These are phyloP conservation scores for Vanacampus margaritifer DNA, from an alignment of 2,113 vertebrate genomes.

Conservation along the genomic window DNA sequence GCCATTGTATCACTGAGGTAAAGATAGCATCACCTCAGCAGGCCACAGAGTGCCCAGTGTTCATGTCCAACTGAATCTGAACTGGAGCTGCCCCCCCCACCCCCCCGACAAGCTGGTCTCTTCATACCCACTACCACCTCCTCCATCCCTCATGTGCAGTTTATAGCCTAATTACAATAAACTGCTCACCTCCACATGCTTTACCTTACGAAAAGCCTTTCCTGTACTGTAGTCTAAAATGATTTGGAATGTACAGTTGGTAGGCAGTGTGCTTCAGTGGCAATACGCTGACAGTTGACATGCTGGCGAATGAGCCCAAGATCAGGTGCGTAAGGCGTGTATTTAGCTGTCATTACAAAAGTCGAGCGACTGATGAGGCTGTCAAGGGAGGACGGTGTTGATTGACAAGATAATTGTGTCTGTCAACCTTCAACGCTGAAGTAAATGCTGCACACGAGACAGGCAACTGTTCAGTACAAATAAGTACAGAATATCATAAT, in stretches of 20 bases:
- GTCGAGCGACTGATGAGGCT: conserved; percentile 21
- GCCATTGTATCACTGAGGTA: conserved; percentile 55
- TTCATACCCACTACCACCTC: conserved; percentile 8
- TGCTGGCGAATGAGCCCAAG: conserved; percentile 8
- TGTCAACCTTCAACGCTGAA: conserved; percentile 4
- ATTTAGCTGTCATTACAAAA: conserved; percentile 29
- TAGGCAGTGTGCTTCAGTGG: conserved; percentile 26
- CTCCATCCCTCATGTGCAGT: background rate
- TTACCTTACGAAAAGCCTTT: background rate
- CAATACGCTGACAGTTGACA: background rate
- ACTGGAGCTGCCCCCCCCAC: conserved; percentile 26
- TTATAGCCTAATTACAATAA: conserved; percentile 24
- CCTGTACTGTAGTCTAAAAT: background rate
- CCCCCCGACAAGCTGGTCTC: conserved; percentile 16
- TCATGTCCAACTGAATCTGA: conserved; percentile 43
- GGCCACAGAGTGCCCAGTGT: conserved; percentile 56
- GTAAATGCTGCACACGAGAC: conserved; percentile 1
- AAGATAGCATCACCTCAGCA: conserved; percentile 60
- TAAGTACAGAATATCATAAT: background rate
- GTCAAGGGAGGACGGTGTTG: conserved; percentile 21
- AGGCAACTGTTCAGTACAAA: background rate
- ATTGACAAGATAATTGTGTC: conserved; percentile 38
- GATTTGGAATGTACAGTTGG: background rate
- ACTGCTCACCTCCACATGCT: conserved; percentile 15
- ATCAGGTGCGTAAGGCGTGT: conserved; percentile 20